Evolutionary conservation across 2,113 vertebrate species (phyloP).

Genomic region (Daboia siamensis): DNA sequence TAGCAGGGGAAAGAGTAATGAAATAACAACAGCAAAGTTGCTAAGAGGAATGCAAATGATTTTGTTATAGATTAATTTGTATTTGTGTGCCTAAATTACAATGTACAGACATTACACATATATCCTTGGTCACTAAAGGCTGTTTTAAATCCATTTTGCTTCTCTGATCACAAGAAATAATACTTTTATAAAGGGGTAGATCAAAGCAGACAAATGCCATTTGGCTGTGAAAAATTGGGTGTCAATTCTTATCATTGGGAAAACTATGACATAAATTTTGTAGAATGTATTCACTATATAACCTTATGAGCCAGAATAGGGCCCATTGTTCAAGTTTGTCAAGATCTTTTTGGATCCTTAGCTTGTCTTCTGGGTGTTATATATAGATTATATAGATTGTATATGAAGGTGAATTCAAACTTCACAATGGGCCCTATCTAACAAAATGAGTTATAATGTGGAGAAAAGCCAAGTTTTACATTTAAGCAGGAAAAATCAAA

Average conservation of each 20-base stretch:
- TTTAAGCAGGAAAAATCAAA: too few species aligned
- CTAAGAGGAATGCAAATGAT: not conserved
- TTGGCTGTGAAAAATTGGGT: not conserved
- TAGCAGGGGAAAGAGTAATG: conserved; percentile 44
- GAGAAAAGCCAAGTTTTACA: too few species aligned
- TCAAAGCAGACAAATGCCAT: not conserved
- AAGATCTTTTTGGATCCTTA: too few species aligned
- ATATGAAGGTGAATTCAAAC: too few species aligned
- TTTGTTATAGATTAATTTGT: not conserved
- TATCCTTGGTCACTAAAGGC: not conserved
- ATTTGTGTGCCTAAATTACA: not conserved
- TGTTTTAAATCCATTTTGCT: not conserved
- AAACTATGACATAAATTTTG: not conserved
- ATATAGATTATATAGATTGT: too few species aligned
- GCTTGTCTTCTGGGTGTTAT: too few species aligned
- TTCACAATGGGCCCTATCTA: too few species aligned
- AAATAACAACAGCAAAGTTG: conserved; percentile 43
- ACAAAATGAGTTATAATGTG: too few species aligned
- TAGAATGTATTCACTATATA: not conserved
- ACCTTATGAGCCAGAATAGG: not conserved
- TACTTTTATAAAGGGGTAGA: not conserved
- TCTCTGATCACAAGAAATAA: not conserved
- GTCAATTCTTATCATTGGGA: not conserved
- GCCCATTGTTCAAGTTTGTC: too few species aligned
- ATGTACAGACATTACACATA: not conserved